Evolutionary conservation across 2,113 vertebrate species (phyloP).

Genomic region (Illadopsis cleaveri): DNA sequence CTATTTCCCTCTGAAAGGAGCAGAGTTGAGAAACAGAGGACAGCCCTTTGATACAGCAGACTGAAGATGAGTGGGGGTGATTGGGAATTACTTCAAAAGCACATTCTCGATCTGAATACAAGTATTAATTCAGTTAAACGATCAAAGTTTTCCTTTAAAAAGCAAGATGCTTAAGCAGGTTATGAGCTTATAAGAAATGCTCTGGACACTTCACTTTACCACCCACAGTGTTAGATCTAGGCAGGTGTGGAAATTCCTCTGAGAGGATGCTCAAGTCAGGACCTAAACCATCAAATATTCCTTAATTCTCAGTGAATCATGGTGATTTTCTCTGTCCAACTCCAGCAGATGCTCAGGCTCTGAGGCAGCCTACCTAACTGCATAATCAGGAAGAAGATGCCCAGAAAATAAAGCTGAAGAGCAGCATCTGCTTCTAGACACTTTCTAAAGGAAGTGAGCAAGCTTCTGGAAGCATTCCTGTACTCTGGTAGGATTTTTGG

Average conservation of each 20-base stretch:
- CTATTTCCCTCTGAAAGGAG: background rate
- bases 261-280: background rate
- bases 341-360: background rate
- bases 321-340: background rate
- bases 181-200: background rate
- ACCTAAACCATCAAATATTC: background rate
- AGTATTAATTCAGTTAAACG: background rate
- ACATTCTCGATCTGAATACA: background rate
- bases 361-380: background rate
- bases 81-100: background rate
- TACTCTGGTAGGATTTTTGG: background rate
- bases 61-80: background rate
- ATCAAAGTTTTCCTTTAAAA: background rate
- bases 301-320: background rate
- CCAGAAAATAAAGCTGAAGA: background rate
- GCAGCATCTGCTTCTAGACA: background rate
- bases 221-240: background rate
- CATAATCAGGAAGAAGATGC: background rate
- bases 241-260: background rate
- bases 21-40: accelerated
- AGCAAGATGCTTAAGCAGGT: background rate
- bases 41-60: background rate
- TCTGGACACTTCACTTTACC: background rate
- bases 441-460: background rate
- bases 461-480: background rate